Evolutionary conservation across 1,140 invertebrate species (phyloP), one percentile per base, ranked within the genome.

Genomic region (Rhizoglyphus robini): DNA sequence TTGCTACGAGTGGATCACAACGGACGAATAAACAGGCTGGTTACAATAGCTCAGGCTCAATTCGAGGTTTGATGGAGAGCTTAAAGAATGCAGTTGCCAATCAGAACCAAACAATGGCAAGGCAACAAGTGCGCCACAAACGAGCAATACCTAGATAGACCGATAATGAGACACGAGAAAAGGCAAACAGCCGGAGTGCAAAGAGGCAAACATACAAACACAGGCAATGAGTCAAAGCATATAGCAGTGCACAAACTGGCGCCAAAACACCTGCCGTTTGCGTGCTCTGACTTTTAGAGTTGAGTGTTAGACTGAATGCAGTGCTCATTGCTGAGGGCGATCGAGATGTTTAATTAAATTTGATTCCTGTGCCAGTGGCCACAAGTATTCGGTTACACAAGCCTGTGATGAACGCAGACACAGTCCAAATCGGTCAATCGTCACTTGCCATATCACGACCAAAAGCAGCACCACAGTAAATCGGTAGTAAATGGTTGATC

Each of bases 371-470:
- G 36, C 36, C 18, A 41, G 36, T 18, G 8, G 8, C 36, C 8
- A 41, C 8, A 41, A 41, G 36, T 18, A 41, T 41, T 41, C 36
- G 36, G 36, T 41, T 41, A 41, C 36, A 41, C 36, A 41, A n/a
- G n/a, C n/a, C n/a, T n/a, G n/a, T n/a, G n/a, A 8, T 41, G 36
- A 41, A 41, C 36, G 18, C 8, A 18, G 8, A 41, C 8, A 18
- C 36, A n/a, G n/a, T n/a, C n/a, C n/a, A n/a, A 41, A 54, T 54
- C 51, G 23, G 23, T 54, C 51, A 54, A 54, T 54, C 51, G 51
- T 54, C 51, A 54, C 51, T 32, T 54, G 8, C 20, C 23, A 23
- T 11, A 54, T 54, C 51, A 54, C 51, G 51, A 54, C 51, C 5
- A 8, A 54, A 41, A n/a, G n/a, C n/a, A n/a, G n/a, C n/a, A n/a